These are phyloP conservation scores for Labeo calbasu DNA, from an alignment of 2,797 vertebrate species.

Conservation along the genomic window DNA sequence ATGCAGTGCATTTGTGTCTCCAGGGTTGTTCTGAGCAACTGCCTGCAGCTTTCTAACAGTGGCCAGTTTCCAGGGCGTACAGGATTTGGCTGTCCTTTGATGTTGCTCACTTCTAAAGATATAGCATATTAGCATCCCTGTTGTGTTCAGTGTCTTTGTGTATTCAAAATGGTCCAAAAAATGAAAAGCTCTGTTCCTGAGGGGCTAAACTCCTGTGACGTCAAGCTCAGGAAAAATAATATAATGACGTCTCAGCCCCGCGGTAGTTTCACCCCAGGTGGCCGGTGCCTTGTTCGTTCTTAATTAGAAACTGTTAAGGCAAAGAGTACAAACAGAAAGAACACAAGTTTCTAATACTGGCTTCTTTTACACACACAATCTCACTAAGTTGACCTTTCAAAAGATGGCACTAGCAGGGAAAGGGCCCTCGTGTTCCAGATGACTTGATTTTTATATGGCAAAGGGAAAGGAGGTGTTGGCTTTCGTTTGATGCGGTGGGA, in stretches of 20 bases:
- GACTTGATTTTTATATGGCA: constrained; percentile 26
- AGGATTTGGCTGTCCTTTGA: constrained; percentile 24
- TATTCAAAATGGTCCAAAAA: constrained; percentile 15
- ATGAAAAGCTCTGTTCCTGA: not conserved
- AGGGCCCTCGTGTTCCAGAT: constrained; percentile 24
- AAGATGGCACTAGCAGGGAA: constrained; percentile 32
- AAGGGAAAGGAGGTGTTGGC: constrained; percentile 6
- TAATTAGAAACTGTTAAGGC: constrained; percentile 67
- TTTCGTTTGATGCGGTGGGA: not conserved
- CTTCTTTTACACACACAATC: constrained; percentile 61
- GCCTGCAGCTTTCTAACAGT: not conserved
- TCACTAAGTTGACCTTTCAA: constrained; percentile 69
- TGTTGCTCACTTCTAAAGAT: constrained; percentile 19
- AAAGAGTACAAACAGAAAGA: constrained; percentile 40
- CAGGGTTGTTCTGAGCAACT: not conserved
- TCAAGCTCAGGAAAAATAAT: constrained; percentile 27
- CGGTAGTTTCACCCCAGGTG: constrained; percentile 62
- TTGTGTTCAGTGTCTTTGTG: constrained; percentile 13
- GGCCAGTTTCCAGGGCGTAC: not conserved
- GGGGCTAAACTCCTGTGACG: constrained; percentile 35
- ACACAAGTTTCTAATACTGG: constrained; percentile 55
- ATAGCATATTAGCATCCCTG: not conserved
- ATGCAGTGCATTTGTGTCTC: not conserved
- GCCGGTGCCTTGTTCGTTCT: constrained; percentile 56
- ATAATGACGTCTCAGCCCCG: constrained; percentile 39